Base-by-base conservation (phyloP, 1,140 invertebrate species). In the Ceratoteleas bidentatus region DNA sequence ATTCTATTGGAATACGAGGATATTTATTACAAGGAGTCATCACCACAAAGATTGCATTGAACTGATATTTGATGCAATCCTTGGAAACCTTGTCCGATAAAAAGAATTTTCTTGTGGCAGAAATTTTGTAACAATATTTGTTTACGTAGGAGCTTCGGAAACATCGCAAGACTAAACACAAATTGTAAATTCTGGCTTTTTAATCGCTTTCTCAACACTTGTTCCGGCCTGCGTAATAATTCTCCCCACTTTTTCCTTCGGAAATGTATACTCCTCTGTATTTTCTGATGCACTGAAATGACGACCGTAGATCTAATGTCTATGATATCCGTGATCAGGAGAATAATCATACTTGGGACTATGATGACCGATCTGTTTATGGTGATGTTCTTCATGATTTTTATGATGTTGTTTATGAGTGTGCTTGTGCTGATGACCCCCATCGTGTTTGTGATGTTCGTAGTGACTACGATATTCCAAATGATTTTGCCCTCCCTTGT, bases 231-330 rank as follows among this genome's bases (percentile, higher is more conserved):
- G 11, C 3, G 60, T 56, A 7, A 73, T 56, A 49, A 72, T 49
- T 6, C 60, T 61, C 9, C 75, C 78, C 3, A 54, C 33, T 0
- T 62, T 61, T 2, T 6, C 50, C 6, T 56, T 54, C 0, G 89
- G 86, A 14, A 88, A 87, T 6, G 77, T 70, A 47, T 85, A 90
- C 24, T 89, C 87, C 45, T 88, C 88, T 36, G 85, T 84, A 10
- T 72, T 77, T 54, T 87, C 81, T 0, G 86, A 85, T 0, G 81
- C 86, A 0, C 64, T 86, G 11, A 89, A 90, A 3, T 83, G 75
- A 52, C 87, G 79, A 0, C 69, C 86, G 0, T 83, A 84, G 5
- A 50, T 56, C 36, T 86, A 61, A 7, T 87, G 68, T 24, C 24
- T 4, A 52, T 84, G 58, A 32, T 84, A 65, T 5, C 64, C 57